phyloP scores from a whole-genome alignment of 2,888 invertebrate species.

The Leptura quadrifasciata region DNA sequence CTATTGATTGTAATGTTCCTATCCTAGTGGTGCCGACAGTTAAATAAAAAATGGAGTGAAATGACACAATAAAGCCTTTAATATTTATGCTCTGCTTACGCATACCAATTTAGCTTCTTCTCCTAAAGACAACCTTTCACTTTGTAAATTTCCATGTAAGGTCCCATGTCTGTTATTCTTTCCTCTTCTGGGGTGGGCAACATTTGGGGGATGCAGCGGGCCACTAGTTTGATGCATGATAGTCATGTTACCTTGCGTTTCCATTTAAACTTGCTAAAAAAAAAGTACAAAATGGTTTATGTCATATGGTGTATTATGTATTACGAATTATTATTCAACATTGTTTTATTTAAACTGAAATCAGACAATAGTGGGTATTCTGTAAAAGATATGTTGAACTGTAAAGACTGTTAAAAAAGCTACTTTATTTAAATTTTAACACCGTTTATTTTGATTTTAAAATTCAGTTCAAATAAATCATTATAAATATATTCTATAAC shows the following conservation, averaged over 20 bases:
- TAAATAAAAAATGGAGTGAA: neutral
- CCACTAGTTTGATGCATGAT: conserved; percentile 47
- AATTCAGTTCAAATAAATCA: no score
- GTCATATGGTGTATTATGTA: no score
- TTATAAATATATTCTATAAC: no score
- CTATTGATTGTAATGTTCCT: no score
- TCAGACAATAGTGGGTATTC: no score
- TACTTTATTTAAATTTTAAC: no score
- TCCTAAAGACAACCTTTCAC: conserved; percentile 80
- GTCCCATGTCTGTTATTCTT: conserved; percentile 67
- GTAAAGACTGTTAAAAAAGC: no score
- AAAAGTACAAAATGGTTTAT: neutral
- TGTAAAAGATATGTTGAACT: no score
- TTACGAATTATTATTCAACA: no score
- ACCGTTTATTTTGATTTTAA: no score
- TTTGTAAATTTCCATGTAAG: conserved; percentile 66
- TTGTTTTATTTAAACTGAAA: no score
- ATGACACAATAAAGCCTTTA: neutral
- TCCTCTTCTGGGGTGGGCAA: conserved; percentile 49
- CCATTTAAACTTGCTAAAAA: conserved; percentile 47
- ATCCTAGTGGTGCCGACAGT: no score
- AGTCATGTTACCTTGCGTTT: conserved; percentile 55
- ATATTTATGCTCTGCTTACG: conserved; percentile 7
- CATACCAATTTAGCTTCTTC: conserved; percentile 83
- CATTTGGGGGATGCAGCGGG: conserved; percentile 45